These are phyloP conservation scores for Rhynchomys soricoides DNA, from an alignment of 2,113 vertebrate genomes.

Conservation along the genomic window DNA sequence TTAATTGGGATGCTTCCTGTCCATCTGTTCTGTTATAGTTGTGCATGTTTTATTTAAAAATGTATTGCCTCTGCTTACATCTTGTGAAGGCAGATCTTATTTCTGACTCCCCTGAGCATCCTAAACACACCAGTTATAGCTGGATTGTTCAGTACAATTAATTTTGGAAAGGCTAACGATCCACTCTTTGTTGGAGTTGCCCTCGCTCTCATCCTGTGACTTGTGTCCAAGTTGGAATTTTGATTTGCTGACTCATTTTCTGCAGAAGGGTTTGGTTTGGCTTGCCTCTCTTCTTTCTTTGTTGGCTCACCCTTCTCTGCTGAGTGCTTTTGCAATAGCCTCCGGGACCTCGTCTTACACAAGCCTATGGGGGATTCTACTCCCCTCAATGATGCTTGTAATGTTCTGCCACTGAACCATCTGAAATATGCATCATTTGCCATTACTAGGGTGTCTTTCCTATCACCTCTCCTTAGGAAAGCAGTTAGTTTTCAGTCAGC, in stretches of 20 bases:
- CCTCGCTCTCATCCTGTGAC: slow-evolving; percentile 19
- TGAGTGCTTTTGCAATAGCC: background rate
- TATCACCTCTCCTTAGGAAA: background rate
- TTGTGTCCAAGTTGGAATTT: slow-evolving; percentile 17
- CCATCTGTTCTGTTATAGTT: background rate
- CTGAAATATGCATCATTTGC: background rate
- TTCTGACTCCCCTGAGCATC: background rate
- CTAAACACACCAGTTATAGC: slow-evolving; percentile 36
- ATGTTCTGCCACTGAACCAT: background rate
- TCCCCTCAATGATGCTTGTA: background rate
- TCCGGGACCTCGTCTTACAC: background rate
- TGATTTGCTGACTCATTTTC: slow-evolving; percentile 16
- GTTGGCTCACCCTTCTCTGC: background rate
- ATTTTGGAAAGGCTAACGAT: background rate
- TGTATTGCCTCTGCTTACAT: background rate
- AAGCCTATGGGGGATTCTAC: background rate
- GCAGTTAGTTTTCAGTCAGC: background rate
- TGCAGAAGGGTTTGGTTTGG: background rate
- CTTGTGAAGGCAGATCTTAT: slow-evolving; percentile 14
- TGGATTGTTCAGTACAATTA: background rate
- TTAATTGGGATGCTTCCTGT: slow-evolving; percentile 22
- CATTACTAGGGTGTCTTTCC: background rate
- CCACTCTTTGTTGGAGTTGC: background rate
- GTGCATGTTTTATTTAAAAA: slow-evolving; percentile 44
- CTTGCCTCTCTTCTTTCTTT: slow-evolving; percentile 36